phyloP scores from a whole-genome alignment of 2,113 vertebrate species.

The Speoplatyrhinus poulsoni region DNA sequence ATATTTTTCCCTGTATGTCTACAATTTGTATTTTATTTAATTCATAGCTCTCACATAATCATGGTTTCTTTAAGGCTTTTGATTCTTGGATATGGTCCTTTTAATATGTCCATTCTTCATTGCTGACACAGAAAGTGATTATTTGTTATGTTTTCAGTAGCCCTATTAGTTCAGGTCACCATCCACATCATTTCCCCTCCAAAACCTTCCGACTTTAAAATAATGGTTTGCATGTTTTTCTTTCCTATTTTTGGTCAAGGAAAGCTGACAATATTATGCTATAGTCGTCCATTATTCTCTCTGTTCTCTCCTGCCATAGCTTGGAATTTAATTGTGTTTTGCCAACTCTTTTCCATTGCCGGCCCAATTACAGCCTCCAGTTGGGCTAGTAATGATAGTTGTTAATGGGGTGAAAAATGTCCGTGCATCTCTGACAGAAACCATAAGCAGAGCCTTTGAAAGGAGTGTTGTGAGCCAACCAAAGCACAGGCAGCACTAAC shows the following conservation, averaged over 20 bases:
- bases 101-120: slow-evolving; percentile 70
- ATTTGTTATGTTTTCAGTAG: slow-evolving; percentile 74
- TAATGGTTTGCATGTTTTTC: slow-evolving; percentile 78
- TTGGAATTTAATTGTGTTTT: slow-evolving; percentile 81
- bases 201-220: slow-evolving; percentile 68
- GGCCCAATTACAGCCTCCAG: slow-evolving; percentile 77
- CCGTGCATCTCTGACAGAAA: slow-evolving; percentile 73
- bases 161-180: slow-evolving; percentile 63
- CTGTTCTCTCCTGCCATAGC: slow-evolving; percentile 67
- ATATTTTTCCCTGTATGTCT: slow-evolving; percentile 42
- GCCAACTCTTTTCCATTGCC: slow-evolving; percentile 76
- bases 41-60: slow-evolving; percentile 34
- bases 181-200: slow-evolving; percentile 65
- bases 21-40: slow-evolving; percentile 49
- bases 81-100: slow-evolving; percentile 39
- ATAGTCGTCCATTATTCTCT: slow-evolving; percentile 58
- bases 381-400: slow-evolving; percentile 77
- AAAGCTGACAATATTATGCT: slow-evolving; percentile 66
- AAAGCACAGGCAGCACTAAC: slow-evolving; percentile 69
- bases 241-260: slow-evolving; percentile 78
- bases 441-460: slow-evolving; percentile 75
- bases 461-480: slow-evolving; percentile 61
- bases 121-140: slow-evolving; percentile 60
- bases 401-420: slow-evolving; percentile 77
- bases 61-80: slow-evolving; percentile 39